These are phyloP conservation scores for Tridacna gigas DNA, from an alignment of 2,888 invertebrate species.

Conservation along the genomic window DNA sequence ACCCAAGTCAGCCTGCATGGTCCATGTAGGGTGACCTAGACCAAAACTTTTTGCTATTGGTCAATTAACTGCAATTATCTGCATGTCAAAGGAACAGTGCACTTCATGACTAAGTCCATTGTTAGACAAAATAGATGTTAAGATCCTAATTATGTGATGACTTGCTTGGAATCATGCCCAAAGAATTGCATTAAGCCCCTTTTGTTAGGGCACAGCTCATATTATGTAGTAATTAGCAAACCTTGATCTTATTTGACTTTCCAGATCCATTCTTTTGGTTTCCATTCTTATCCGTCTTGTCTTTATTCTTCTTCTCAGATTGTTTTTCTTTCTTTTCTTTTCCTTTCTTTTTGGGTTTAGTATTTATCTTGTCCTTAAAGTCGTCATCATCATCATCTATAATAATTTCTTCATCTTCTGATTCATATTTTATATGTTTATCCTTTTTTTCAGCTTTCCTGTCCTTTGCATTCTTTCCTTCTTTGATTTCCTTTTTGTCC, in stretches of 20 bases:
- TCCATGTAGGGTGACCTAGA: no score
- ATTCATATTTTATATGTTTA: not conserved
- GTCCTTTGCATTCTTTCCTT: conserved; percentile 25
- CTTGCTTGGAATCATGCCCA: no score
- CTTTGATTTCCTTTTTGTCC: conserved; percentile 35
- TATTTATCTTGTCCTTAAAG: not conserved
- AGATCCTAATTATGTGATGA: no score
- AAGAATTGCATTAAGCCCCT: no score
- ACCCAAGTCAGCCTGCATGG: no score
- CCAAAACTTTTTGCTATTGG: no score
- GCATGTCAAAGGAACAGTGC: no score
- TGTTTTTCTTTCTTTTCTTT: conserved; percentile 15
- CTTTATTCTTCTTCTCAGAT: conserved; percentile 1
- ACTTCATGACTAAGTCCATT: no score
- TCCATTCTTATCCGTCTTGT: conserved; percentile 3
- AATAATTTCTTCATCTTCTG: conserved; percentile 11
- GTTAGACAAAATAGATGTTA: no score
- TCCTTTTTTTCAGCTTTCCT: conserved; percentile 10
- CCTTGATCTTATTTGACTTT: not conserved
- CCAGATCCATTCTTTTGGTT: conserved; percentile 1
- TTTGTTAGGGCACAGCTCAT: no score
- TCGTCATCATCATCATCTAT: conserved; percentile 22
- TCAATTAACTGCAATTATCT: no score
- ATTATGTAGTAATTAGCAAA: not conserved
- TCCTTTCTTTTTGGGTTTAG: not conserved